These are phyloP conservation scores for Brevimyrus niger DNA, from an alignment of 2,113 vertebrate species.

Conservation along the genomic window DNA sequence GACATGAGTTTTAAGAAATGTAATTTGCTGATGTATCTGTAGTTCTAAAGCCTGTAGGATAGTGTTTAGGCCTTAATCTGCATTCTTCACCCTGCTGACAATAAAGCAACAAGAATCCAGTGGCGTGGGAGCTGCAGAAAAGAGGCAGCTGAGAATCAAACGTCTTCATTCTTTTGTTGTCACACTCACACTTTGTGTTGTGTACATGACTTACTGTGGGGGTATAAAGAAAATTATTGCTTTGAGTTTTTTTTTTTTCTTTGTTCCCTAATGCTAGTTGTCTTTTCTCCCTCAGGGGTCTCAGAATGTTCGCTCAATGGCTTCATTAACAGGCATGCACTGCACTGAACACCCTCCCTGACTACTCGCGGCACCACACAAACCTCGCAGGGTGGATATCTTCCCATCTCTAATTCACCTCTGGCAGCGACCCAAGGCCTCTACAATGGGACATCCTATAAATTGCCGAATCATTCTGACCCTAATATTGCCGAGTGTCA, in stretches of 20 bases:
- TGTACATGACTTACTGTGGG: background rate
- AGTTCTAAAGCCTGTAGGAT: background rate
- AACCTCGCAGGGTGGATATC: background rate
- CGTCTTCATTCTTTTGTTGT: background rate
- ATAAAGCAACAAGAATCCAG: background rate
- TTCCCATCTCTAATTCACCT: background rate
- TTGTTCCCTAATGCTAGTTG: background rate
- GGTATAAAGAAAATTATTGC: background rate
- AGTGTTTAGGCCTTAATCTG: background rate
- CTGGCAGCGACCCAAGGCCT: background rate
- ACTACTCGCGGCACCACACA: background rate
- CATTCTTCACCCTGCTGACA: background rate
- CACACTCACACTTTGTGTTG: background rate
- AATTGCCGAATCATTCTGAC: background rate
- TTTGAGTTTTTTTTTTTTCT: background rate
- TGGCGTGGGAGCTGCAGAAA: background rate
- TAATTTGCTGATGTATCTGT: background rate
- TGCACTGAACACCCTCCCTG: background rate
- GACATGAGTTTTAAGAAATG: background rate
- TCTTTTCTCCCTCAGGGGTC: background rate
- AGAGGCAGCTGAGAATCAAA: background rate
- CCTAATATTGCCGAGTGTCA: background rate
- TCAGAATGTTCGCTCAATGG: background rate
- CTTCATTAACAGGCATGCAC: background rate
- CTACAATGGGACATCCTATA: background rate